Conservation (phyloP, 2,113 vertebrate species). For the Elephantulus edwardii region DNA sequence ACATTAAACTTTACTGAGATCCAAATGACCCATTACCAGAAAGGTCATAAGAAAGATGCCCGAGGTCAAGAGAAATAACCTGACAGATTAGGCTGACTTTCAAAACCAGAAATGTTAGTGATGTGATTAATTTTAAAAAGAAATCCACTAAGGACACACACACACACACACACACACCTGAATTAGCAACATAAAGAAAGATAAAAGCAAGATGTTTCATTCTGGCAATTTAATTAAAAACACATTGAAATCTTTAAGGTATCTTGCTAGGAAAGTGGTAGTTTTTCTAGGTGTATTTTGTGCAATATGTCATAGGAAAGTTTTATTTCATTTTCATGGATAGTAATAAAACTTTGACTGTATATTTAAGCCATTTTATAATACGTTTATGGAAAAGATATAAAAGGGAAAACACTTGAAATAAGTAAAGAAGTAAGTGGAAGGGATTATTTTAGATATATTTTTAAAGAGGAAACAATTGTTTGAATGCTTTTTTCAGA, state of each 20-base stretch:
- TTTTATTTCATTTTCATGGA: conserved; percentile 31
- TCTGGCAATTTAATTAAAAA: conserved; percentile 26
- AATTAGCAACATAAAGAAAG: background rate
- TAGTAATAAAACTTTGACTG: conserved; percentile 50
- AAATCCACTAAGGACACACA: background rate
- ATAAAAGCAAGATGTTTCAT: background rate
- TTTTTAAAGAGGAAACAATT: background rate
- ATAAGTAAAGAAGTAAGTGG: background rate
- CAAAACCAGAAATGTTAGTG: conserved; percentile 52
- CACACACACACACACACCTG: too few relatives aligned
- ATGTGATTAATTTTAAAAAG: background rate
- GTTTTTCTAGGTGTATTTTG: background rate
- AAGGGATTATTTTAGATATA: background rate
- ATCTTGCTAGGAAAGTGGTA: background rate
- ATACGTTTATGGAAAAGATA: conserved; percentile 4
- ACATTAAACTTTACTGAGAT: too few relatives aligned
- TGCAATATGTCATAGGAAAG: background rate
- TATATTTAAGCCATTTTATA: conserved; percentile 47
- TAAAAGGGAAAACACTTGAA: background rate
- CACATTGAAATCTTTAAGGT: background rate
- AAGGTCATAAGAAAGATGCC: background rate
- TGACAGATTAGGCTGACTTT: conserved; percentile 27
- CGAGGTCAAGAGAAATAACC: background rate
- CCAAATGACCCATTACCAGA: conserved; percentile 23
- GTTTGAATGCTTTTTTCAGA: background rate